These are phyloP conservation scores for Muscidifurax raptorellus DNA, from an alignment of 1,140 invertebrate genomes.

Conservation along the genomic window DNA sequence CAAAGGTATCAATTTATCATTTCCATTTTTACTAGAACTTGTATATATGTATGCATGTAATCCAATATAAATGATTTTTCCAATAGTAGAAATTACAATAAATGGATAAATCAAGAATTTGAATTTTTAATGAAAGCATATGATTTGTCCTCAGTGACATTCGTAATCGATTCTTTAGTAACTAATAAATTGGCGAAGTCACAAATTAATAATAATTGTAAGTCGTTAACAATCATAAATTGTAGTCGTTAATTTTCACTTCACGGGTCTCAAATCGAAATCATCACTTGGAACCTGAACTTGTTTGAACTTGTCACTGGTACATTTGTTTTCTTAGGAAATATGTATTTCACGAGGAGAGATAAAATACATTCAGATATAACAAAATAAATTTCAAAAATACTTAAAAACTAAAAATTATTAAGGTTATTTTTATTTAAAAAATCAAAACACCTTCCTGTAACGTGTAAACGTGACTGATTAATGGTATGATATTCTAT, in stretches of 20 bases:
- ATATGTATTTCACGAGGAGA: too few relatives aligned
- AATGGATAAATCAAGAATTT: neutral
- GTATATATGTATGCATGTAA: neutral
- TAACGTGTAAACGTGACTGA: too few relatives aligned
- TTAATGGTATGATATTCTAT: too few relatives aligned
- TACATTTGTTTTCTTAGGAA: too few relatives aligned
- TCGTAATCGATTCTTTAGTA: neutral
- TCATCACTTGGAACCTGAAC: neutral
- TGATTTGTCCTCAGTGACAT: neutral
- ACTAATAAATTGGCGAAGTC: neutral
- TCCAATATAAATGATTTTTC: neutral
- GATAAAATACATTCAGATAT: too few relatives aligned
- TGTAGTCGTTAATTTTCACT: neutral
- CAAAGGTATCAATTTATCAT: neutral
- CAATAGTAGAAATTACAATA: neutral
- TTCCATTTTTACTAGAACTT: neutral
- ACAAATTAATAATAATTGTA: neutral
- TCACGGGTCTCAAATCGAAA: neutral
- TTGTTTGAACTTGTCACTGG: neutral
- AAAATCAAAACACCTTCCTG: too few relatives aligned
- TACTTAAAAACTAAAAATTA: too few relatives aligned
- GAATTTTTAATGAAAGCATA: neutral
- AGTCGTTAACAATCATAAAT: too few relatives aligned
- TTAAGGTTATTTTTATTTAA: too few relatives aligned
- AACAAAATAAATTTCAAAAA: too few relatives aligned